phyloP scores from a whole-genome alignment of 2,797 vertebrate genomes.

The Scarus forsteni region DNA sequence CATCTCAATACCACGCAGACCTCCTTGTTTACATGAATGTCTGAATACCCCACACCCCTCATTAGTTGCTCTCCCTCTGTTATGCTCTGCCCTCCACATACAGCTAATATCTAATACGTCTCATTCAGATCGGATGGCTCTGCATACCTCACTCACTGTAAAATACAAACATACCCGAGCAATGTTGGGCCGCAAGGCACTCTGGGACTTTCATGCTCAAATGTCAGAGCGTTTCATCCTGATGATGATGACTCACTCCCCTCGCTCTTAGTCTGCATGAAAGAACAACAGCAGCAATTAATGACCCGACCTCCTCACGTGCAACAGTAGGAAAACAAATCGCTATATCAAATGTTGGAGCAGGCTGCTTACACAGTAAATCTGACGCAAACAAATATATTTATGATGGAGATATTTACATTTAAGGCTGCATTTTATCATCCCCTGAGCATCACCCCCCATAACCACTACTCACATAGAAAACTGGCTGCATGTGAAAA shows the following conservation, averaged over 20 bases:
- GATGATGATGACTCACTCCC: conserved; percentile 79
- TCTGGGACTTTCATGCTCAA: conserved; percentile 81
- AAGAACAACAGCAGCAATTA: conserved; percentile 74
- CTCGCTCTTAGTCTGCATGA: conserved; percentile 70
- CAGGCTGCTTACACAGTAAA: background rate
- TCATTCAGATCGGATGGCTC: conserved; percentile 34
- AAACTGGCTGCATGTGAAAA: conserved; percentile 72
- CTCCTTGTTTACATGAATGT: conserved; percentile 49
- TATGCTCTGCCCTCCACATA: conserved; percentile 15
- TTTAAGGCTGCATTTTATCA: conserved; percentile 39
- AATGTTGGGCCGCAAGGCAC: conserved; percentile 67
- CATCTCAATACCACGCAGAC: conserved; percentile 32
- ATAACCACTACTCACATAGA: conserved; percentile 31
- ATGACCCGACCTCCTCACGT: conserved; percentile 65
- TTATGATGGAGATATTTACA: conserved; percentile 21
- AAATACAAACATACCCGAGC: conserved; percentile 56
- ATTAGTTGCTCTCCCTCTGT: conserved; percentile 28
- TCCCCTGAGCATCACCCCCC: conserved; percentile 25
- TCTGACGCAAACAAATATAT: conserved; percentile 24
- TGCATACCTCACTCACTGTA: conserved; percentile 58
- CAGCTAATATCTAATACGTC: conserved; percentile 28
- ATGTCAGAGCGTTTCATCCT: conserved; percentile 85
- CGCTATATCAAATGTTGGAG: conserved; percentile 24
- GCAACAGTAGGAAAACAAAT: conserved; percentile 49
- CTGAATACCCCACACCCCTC: conserved; percentile 9